Conservation (phyloP, 2,888 invertebrate species). For the Trachelus iudaicus region DNA sequence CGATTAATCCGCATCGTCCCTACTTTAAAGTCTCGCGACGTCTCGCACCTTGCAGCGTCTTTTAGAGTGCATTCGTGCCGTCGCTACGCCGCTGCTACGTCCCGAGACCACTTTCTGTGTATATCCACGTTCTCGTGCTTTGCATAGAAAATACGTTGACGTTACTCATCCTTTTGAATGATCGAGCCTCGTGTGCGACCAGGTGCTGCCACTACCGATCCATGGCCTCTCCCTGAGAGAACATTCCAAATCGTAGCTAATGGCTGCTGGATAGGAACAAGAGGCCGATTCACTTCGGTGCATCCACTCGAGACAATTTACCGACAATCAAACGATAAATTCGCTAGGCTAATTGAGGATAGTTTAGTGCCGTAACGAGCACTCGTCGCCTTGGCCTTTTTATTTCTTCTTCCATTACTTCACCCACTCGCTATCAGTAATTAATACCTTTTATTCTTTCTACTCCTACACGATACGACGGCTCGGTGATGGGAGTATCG, state of each 20-base stretch:
- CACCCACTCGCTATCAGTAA: neutral
- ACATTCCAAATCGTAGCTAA: neutral
- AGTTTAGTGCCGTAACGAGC: neutral
- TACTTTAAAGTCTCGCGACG: neutral
- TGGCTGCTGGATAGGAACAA: neutral
- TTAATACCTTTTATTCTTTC: neutral
- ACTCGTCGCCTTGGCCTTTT: neutral
- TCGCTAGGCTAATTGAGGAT: neutral
- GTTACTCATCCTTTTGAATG: constrained; percentile 44
- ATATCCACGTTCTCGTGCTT: constrained; percentile 21
- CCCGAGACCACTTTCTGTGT: neutral
- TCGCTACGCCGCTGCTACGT: constrained; percentile 16
- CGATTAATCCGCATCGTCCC: neutral
- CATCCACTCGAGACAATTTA: neutral
- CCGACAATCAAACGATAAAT: neutral
- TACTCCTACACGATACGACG: neutral
- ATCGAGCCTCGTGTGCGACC: constrained; percentile 42
- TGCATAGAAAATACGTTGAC: constrained; percentile 41
- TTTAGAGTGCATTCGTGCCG: neutral
- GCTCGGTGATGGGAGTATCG: neutral
- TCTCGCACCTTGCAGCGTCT: neutral
- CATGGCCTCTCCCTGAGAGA: neutral
- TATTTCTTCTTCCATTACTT: neutral
- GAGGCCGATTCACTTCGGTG: neutral
- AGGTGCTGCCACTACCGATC: neutral